These are phyloP conservation scores for Pachypanchax playfairii DNA, from an alignment of 2,113 vertebrate genomes.

Conservation along the genomic window DNA sequence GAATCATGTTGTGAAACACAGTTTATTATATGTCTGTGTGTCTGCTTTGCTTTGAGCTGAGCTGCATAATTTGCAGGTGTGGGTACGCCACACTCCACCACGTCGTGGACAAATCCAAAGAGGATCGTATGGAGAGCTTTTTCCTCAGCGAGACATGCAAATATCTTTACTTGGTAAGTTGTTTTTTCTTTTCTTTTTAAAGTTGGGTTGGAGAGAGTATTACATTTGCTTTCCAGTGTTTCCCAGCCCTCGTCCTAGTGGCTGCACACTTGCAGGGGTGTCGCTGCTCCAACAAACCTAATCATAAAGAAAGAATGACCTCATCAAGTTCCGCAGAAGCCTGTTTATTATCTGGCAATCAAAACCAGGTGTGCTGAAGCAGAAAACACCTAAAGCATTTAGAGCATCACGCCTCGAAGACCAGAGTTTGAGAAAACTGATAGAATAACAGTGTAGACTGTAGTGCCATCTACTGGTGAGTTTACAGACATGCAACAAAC, in stretches of 20 bases:
- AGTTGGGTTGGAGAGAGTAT: no score
- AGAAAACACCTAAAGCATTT: background rate
- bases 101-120: slow-evolving; percentile 96
- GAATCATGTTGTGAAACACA: slow-evolving; percentile 29
- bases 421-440: no score
- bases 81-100: slow-evolving; percentile 97
- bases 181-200: no score
- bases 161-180: slow-evolving; percentile 94
- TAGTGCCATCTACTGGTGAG: background rate
- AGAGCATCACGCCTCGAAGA: background rate
- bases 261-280: background rate
- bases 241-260: no score
- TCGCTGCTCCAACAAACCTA: background rate
- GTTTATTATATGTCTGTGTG: background rate
- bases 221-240: background rate
- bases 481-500: background rate
- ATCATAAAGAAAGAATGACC: background rate
- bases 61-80: slow-evolving; percentile 80
- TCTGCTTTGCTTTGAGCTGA: slow-evolving; percentile 2
- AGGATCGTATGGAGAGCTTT: slow-evolving; percentile 99
- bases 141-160: slow-evolving; percentile 99
- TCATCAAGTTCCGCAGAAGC: background rate
- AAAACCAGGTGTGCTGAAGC: background rate
- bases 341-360: background rate
- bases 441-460: background rate